A percentile compares a stretch with the other conserved stretches of the same genome.
These are phyloP conservation scores for Nomada ruficornis DNA, from an alignment of 2,888 invertebrate genomes.

Conservation along the genomic window DNA sequence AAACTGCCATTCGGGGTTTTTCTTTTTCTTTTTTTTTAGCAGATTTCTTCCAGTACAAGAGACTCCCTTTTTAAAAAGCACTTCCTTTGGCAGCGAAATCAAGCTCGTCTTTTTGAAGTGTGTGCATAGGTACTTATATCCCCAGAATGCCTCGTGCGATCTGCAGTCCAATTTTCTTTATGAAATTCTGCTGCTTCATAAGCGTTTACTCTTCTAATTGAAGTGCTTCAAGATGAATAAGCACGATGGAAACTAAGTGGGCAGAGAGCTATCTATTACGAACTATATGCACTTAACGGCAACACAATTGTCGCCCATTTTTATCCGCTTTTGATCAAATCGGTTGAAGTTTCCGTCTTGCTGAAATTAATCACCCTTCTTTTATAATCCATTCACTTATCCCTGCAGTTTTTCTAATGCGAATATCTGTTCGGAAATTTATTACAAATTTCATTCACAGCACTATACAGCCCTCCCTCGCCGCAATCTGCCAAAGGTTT, in stretches of 20 bases:
- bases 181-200: background rate
- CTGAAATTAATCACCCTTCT: too few species aligned
- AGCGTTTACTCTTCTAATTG: constrained; percentile 11
- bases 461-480: too few species aligned
- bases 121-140: constrained; percentile 2
- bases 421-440: too few species aligned
- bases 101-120: background rate
- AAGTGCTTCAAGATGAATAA: constrained; percentile 1
- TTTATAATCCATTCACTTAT: too few species aligned
- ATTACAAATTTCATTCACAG: too few species aligned
- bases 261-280: too few species aligned
- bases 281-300: too few species aligned
- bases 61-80: background rate
- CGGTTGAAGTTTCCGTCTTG: too few species aligned
- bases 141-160: background rate
- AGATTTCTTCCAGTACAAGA: background rate
- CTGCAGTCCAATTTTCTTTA: constrained; percentile 11
- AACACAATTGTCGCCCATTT: too few species aligned
- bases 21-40: background rate
- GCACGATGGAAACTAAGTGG: background rate
- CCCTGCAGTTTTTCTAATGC: too few species aligned
- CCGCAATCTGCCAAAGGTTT: background rate
- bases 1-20: background rate
- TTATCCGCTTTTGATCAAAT: too few species aligned
- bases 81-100: background rate